A percentile compares a stretch with the other conserved stretches of the same genome.
These are phyloP conservation scores for Onychomys torridus DNA, from an alignment of 2,797 vertebrate genomes.

Conservation along the genomic window DNA sequence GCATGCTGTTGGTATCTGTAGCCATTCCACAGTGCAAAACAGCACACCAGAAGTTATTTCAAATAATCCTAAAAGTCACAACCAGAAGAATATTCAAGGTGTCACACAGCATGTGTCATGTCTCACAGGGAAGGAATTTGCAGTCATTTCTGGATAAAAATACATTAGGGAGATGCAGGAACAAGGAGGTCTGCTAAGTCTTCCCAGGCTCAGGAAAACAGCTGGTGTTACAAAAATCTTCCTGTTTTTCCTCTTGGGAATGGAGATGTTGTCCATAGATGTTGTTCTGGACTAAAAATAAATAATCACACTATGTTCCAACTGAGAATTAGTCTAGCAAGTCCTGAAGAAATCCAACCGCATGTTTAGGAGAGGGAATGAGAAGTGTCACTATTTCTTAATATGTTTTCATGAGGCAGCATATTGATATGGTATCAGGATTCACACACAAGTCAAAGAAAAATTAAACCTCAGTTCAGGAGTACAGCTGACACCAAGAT, in stretches of 20 bases:
- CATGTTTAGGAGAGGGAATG: neutral
- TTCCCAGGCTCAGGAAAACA: constrained; percentile 41
- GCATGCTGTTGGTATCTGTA: neutral
- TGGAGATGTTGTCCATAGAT: constrained; percentile 58
- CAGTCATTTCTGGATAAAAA: constrained; percentile 42
- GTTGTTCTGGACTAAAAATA: constrained; percentile 76
- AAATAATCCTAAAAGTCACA: constrained; percentile 29
- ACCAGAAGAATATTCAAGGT: neutral
- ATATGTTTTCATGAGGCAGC: neutral
- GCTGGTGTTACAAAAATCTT: constrained; percentile 46
- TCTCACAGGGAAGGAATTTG: neutral
- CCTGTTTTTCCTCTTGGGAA: constrained; percentile 67
- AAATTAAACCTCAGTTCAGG: neutral
- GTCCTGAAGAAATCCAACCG: neutral
- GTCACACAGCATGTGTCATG: neutral
- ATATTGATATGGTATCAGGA: neutral
- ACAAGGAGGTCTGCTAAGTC: neutral
- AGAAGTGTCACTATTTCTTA: neutral
- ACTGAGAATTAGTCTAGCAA: neutral
- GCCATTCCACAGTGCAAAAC: neutral
- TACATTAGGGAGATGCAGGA: neutral
- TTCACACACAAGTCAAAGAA: neutral
- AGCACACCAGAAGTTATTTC: neutral
- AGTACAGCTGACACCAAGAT: neutral
- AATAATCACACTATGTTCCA: constrained; percentile 31